phyloP scores from a whole-genome alignment of 2,888 invertebrate species.

The Acanthosepion lycidas region DNA sequence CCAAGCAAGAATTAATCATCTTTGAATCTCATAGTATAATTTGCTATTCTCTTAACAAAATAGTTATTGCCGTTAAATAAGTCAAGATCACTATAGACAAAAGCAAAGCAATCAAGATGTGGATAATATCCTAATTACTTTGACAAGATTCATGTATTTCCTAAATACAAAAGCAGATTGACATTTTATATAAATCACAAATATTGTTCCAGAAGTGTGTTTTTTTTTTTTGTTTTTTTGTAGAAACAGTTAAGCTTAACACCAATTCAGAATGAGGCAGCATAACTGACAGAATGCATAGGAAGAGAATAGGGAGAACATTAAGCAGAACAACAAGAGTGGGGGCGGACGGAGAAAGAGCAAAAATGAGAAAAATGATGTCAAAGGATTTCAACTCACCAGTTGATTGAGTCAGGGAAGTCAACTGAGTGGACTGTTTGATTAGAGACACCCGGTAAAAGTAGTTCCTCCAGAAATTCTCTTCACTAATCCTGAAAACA shows the following conservation, averaged over 20 bases:
- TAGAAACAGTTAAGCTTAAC: background rate
- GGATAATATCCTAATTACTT: background rate
- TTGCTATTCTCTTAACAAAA: background rate
- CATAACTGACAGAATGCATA: background rate
- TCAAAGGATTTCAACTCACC: constrained; percentile 55
- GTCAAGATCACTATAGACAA: background rate
- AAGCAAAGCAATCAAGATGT: background rate
- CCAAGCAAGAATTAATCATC: background rate
- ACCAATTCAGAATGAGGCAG: background rate
- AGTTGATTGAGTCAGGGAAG: constrained; percentile 78
- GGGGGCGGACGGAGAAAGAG: background rate
- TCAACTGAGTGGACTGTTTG: constrained; percentile 93
- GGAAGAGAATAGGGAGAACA: background rate
- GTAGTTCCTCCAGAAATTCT: constrained; percentile 99
- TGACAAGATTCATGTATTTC: background rate
- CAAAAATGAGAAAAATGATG: background rate
- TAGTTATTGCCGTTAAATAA: background rate
- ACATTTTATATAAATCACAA: background rate
- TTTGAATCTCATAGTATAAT: background rate
- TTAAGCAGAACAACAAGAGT: background rate
- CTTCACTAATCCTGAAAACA: constrained; percentile 82
- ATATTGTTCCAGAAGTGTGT: background rate
- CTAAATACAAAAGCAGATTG: background rate
- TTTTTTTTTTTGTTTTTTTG: too few relatives aligned
- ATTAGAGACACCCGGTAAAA: constrained; percentile 99